A percentile compares a stretch with the other conserved stretches of the same genome.
Conservation (phyloP, 2,113 vertebrate species). For the Micromys minutus region DNA sequence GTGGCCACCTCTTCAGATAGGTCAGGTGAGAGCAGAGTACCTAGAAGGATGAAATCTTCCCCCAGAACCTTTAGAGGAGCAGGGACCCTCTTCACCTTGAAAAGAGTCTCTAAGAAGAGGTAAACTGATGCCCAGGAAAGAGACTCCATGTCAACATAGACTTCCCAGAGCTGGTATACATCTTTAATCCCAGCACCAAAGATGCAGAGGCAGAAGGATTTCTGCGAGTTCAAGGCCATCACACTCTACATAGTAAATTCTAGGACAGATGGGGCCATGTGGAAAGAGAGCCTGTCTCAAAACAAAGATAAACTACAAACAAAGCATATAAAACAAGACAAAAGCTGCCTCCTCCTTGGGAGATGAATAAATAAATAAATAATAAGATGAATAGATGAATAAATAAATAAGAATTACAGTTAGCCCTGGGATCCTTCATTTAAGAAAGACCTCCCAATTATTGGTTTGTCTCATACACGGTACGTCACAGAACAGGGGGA, state of each 20-base stretch:
- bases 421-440: background rate
- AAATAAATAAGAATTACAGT: background rate
- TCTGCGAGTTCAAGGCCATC: background rate
- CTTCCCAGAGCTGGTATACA: background rate
- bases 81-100: background rate
- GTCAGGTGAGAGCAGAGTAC: background rate
- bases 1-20: conserved; percentile 32
- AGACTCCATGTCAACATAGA: fast-evolving
- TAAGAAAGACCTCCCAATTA: background rate
- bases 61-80: background rate
- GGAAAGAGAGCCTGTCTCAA: background rate
- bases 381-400: background rate
- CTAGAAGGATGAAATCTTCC: background rate
- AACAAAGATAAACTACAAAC: background rate
- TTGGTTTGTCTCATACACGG: background rate
- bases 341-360: background rate
- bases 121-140: background rate
- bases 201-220: background rate
- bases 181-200: background rate
- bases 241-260: background rate
- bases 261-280: background rate
- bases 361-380: background rate
- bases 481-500: background rate
- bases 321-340: background rate
- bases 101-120: background rate